phyloP scores from a whole-genome alignment of 2,888 invertebrate species.

The Thumatha senex region DNA sequence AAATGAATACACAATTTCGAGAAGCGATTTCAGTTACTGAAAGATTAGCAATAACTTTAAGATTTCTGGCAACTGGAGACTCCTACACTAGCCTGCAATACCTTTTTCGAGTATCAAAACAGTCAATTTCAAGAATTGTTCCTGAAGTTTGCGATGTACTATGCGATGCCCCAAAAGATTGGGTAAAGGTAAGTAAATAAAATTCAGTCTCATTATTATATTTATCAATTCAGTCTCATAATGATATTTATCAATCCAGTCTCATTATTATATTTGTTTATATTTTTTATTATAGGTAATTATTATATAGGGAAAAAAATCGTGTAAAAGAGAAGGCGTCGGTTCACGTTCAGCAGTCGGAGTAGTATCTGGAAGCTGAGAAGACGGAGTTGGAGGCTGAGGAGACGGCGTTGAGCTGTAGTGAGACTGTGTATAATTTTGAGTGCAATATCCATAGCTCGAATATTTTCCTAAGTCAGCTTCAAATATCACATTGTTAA shows the following conservation, averaged over 20 bases:
- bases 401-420: background rate
- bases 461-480: background rate
- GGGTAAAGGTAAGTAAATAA: background rate
- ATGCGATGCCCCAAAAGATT: background rate
- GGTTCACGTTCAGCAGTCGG: background rate
- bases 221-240: too few relatives aligned
- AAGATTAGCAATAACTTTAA: conserved; percentile 13
- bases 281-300: too few relatives aligned
- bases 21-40: too few relatives aligned
- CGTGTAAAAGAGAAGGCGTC: background rate
- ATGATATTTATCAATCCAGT: too few relatives aligned
- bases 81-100: conserved; percentile 15
- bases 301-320: too few relatives aligned
- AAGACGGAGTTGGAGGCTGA: background rate
- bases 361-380: background rate
- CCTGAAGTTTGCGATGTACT: background rate
- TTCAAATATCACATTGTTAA: background rate
- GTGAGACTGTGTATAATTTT: background rate
- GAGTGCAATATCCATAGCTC: background rate
- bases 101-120: conserved; percentile 11
- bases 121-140: conserved; percentile 9
- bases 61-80: conserved; percentile 15
- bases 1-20: too few relatives aligned
- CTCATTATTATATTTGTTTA: too few relatives aligned
- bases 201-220: background rate